Percentiles rank a stretch among this genome's conserved stretches.
phyloP scores from a whole-genome alignment of 2,888 invertebrate species.

The Micropterix aruncella region DNA sequence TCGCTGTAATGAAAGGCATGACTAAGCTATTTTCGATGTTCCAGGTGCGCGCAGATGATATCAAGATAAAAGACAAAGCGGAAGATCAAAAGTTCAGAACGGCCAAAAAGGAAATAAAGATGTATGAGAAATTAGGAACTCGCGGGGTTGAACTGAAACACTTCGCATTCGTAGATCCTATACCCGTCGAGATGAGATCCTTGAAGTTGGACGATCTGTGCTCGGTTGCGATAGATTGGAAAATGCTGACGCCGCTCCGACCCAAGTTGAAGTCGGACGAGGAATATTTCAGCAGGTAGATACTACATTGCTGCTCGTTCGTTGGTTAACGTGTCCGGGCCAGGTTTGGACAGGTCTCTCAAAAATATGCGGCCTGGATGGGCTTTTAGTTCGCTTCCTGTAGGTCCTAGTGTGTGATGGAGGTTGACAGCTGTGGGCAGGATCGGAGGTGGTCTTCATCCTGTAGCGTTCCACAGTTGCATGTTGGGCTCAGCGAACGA shows the following conservation, averaged over 20 bases:
- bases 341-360: no score
- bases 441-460: no score
- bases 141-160: conserved; percentile 43
- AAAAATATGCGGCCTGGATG: no score
- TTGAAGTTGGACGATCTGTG: conserved; percentile 65
- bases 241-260: conserved; percentile 78
- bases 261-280: conserved; percentile 76
- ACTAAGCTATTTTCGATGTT: not conserved
- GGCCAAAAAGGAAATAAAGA: conserved; percentile 55
- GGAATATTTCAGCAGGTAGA: conserved; percentile 68
- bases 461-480: no score
- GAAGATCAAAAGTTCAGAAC: conserved; percentile 62
- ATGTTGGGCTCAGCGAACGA: no score
- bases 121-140: conserved; percentile 45
- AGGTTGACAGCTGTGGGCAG: no score
- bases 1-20: no score
- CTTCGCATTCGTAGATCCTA: conserved; percentile 52
- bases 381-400: no score
- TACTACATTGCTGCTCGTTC: no score
- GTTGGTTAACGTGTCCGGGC: no score
- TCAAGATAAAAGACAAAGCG: conserved; percentile 55
- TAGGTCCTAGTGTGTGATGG: no score
- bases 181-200: conserved; percentile 68
- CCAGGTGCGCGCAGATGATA: conserved; percentile 58
- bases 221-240: conserved; percentile 80